These are phyloP conservation scores for Microcebus griseorufus DNA, from an alignment of 2,113 vertebrate genomes.

Conservation along the genomic window DNA sequence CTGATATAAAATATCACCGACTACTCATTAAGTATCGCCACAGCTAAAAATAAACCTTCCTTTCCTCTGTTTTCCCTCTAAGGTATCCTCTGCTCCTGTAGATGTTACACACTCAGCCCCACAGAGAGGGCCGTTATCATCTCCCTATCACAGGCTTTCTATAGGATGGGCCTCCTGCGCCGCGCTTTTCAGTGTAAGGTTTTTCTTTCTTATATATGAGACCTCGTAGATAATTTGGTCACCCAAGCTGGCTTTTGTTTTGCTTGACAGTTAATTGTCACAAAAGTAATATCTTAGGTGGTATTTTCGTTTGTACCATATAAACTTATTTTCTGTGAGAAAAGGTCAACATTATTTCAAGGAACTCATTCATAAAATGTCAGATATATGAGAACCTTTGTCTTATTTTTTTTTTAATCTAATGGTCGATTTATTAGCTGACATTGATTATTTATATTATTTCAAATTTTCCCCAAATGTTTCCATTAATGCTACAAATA, in stretches of 20 bases:
- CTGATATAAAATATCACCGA: conserved; percentile 27
- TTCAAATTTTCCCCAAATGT: background rate
- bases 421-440: background rate
- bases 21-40: conserved; percentile 26
- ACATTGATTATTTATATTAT: background rate
- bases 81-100: background rate
- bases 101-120: background rate
- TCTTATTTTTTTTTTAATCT: background rate
- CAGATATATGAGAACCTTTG: background rate
- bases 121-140: background rate
- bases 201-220: background rate
- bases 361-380: conserved; percentile 1
- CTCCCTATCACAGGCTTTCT: background rate
- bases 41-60: conserved; percentile 15
- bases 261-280: background rate
- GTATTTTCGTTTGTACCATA: background rate
- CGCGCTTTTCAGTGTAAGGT: background rate
- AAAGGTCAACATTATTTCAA: conserved; percentile 12
- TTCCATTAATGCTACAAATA: background rate
- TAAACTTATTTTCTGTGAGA: background rate
- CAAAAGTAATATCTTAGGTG: background rate
- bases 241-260: background rate
- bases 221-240: background rate
- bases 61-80: conserved; percentile 20
- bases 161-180: background rate